phyloP scores from a whole-genome alignment of 2,113 vertebrate genomes.

The Platichthys flesus region DNA sequence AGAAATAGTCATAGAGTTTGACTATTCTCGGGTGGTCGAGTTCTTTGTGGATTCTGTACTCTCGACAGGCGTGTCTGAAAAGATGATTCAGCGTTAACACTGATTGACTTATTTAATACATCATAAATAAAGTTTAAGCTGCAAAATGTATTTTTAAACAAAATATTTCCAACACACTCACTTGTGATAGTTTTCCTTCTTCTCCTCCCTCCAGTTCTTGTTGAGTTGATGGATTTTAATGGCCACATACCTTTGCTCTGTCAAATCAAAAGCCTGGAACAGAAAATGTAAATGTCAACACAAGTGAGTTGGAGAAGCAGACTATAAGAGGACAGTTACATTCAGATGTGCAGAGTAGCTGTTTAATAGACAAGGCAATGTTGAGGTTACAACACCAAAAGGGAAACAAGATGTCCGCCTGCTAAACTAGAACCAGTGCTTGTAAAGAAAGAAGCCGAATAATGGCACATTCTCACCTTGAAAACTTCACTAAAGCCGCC shows the following conservation, averaged over 20 bases:
- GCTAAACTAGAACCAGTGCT: no score
- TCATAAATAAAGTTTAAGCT: neutral
- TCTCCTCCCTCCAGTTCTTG: constrained; percentile 98
- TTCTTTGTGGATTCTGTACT: constrained; percentile 98
- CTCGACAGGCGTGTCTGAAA: constrained; percentile 92
- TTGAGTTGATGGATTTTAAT: constrained; percentile 99
- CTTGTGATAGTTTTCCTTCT: constrained; percentile 98
- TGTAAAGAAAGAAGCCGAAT: neutral
- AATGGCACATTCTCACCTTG: constrained; percentile 82
- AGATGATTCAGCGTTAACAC: neutral
- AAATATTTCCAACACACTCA: constrained; percentile 61
- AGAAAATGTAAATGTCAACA: neutral
- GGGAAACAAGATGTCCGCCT: no score
- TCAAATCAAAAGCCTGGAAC: constrained; percentile 93
- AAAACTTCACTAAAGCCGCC: constrained; percentile 98
- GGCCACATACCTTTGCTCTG: constrained; percentile 96
- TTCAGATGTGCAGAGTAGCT: neutral
- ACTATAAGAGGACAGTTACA: neutral
- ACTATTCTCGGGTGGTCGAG: constrained; percentile 97
- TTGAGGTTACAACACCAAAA: neutral
- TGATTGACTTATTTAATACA: neutral
- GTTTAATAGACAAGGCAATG: neutral
- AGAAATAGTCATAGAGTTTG: constrained; percentile 97
- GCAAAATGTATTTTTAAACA: neutral
- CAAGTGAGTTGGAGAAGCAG: neutral